Percentiles rank a stretch among this genome's conserved stretches.
phyloP scores from a whole-genome alignment of 2,113 vertebrate species.

The Myodes glareolus region DNA sequence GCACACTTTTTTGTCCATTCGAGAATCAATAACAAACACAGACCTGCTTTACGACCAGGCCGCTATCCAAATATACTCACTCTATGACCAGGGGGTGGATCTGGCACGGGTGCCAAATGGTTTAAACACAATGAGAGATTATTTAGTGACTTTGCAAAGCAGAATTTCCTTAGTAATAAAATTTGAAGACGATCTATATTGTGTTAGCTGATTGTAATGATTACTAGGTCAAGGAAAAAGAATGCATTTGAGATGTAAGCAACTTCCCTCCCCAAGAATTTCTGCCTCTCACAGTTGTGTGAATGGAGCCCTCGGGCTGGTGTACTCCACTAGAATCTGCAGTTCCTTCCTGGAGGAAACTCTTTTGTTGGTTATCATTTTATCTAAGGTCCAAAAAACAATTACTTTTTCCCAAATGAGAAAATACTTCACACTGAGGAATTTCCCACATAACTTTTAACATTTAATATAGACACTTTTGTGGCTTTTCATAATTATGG shows the following conservation, averaged over 20 bases:
- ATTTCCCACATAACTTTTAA: background rate
- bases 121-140: conserved; percentile 64
- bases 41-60: conserved; percentile 61
- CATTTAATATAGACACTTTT: background rate
- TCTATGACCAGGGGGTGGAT: background rate
- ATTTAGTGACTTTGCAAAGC: conserved; percentile 69
- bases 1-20: conserved; percentile 53
- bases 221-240: conserved; percentile 42
- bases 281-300: background rate
- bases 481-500: background rate
- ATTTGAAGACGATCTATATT: conserved; percentile 29
- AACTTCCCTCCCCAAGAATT: background rate
- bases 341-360: background rate
- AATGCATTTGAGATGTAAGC: background rate
- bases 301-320: background rate
- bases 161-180: conserved; percentile 48
- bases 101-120: conserved; percentile 35
- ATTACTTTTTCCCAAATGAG: background rate
- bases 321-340: background rate
- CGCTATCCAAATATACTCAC: conserved; percentile 53
- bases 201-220: conserved; percentile 37
- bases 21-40: conserved; percentile 63
- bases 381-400: background rate
- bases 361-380: background rate
- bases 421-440: background rate